A percentile compares a stretch with the other conserved stretches of the same genome.
These are phyloP conservation scores for Rhinopomastus cyanomelas DNA, from an alignment of 2,113 vertebrate genomes.

Conservation along the genomic window DNA sequence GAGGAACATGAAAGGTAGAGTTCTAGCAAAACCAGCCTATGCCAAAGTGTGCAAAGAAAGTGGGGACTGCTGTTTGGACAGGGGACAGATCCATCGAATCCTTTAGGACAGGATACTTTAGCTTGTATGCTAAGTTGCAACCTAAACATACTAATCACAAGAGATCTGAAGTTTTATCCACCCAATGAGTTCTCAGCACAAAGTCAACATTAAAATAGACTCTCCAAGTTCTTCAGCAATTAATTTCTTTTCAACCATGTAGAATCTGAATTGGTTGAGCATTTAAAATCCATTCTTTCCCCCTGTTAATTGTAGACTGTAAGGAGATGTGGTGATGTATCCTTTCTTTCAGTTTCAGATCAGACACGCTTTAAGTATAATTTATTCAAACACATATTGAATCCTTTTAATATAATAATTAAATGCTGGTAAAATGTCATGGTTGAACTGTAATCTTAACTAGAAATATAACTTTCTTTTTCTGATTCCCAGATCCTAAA, in stretches of 20 bases:
- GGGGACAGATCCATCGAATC: slow-evolving; percentile 54
- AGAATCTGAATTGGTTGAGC: slow-evolving; percentile 13
- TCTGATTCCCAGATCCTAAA: not conserved
- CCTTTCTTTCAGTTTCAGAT: slow-evolving; percentile 19
- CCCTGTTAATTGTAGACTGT: not conserved
- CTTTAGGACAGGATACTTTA: slow-evolving; percentile 60
- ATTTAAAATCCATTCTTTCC: slow-evolving; percentile 10
- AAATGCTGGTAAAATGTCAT: not conserved
- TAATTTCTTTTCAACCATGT: slow-evolving; percentile 3
- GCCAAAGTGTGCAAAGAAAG: slow-evolving; percentile 36
- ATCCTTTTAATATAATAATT: not conserved
- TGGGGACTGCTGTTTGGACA: slow-evolving; percentile 29
- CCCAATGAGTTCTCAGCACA: slow-evolving; percentile 1
- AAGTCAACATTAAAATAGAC: not conserved
- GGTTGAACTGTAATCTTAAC: not conserved
- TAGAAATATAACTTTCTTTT: not conserved
- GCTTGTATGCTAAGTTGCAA: slow-evolving; percentile 63
- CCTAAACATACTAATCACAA: slow-evolving; percentile 47
- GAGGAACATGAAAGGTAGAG: slow-evolving; percentile 40
- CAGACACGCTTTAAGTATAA: not conserved
- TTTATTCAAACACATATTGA: not conserved
- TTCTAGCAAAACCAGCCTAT: slow-evolving; percentile 13
- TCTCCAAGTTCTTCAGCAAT: not conserved
- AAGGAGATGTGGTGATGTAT: not conserved
- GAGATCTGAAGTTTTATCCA: slow-evolving; percentile 37